Evolutionary conservation across 1,140 invertebrate species (phyloP).

Genomic region (Muscidifurax raptorellus): DNA sequence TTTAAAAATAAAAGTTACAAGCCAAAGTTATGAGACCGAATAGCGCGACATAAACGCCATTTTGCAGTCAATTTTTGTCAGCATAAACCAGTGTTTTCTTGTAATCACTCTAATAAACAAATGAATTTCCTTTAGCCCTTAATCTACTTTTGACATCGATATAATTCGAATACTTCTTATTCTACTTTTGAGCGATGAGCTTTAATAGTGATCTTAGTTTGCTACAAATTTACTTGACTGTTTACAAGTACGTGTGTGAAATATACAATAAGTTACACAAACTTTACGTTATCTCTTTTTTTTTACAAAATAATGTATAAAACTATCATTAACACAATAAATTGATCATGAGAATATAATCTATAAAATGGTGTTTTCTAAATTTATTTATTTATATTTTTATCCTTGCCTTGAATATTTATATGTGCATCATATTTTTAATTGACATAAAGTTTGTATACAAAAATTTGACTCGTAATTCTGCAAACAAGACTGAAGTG

Average conservation of each 20-base stretch:
- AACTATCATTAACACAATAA: conserved; percentile 3
- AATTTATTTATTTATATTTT: too few species aligned
- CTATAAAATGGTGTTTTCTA: not conserved
- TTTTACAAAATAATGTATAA: conserved; percentile 21
- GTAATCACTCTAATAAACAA: not conserved
- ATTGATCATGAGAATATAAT: not conserved
- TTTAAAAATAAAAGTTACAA: conserved; percentile 22
- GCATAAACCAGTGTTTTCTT: not conserved
- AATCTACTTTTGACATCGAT: not conserved
- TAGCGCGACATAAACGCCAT: not conserved
- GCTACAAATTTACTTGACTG: not conserved
- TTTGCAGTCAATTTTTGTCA: not conserved
- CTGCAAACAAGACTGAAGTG: too few species aligned
- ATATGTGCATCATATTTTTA: not conserved
- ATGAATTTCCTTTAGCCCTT: not conserved
- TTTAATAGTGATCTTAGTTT: not conserved
- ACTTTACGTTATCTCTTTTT: not conserved
- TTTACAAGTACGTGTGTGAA: not conserved
- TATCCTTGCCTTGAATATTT: not conserved
- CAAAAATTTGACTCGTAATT: too few species aligned
- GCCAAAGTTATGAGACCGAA: not conserved
- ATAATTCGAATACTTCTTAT: not conserved
- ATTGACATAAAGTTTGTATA: not conserved
- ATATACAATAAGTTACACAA: not conserved
- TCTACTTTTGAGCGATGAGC: not conserved